phyloP scores from a whole-genome alignment of 1,140 invertebrate genomes.

The Habropoda laboriosa region DNA sequence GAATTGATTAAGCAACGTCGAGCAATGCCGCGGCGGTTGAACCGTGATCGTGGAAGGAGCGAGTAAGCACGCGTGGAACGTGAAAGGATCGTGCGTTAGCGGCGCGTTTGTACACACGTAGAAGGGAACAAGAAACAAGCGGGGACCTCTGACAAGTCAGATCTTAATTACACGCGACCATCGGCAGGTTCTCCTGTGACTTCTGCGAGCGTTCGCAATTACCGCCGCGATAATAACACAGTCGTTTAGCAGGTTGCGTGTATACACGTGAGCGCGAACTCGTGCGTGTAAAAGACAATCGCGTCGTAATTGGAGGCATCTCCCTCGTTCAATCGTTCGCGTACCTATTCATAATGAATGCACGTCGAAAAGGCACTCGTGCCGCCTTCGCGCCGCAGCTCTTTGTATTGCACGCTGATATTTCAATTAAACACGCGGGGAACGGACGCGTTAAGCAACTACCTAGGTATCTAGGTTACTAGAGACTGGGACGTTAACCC shows the following conservation, averaged over 20 bases:
- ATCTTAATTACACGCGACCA: conserved; percentile 66
- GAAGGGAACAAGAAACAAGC: conserved; percentile 42
- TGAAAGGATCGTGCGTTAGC: conserved; percentile 52
- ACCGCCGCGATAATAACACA: conserved; percentile 55
- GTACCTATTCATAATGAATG: conserved; percentile 16
- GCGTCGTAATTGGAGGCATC: conserved; percentile 20
- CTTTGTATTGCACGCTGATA: background rate
- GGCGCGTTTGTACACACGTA: conserved; percentile 45
- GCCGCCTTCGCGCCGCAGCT: background rate
- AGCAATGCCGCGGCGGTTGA: conserved; percentile 42
- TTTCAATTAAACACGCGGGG: conserved; percentile 13
- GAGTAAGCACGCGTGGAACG: conserved; percentile 56
- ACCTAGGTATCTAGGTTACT: background rate
- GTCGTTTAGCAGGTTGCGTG: conserved; percentile 1
- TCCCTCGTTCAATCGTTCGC: background rate
- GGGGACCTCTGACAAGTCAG: conserved; percentile 59
- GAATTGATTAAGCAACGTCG: conserved; percentile 58
- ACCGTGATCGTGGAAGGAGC: conserved; percentile 51
- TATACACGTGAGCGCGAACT: background rate
- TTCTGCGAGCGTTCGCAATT: conserved; percentile 44
- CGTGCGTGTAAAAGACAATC: conserved; percentile 27
- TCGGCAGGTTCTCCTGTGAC: conserved; percentile 49
- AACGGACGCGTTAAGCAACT: too few relatives aligned
- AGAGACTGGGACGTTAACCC: background rate
- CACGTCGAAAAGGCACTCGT: background rate